Evolutionary conservation across 2,797 vertebrate species (phyloP), one percentile per base, ranked within the genome.

Genomic region (Sternarchorhynchus goeldii): DNA sequence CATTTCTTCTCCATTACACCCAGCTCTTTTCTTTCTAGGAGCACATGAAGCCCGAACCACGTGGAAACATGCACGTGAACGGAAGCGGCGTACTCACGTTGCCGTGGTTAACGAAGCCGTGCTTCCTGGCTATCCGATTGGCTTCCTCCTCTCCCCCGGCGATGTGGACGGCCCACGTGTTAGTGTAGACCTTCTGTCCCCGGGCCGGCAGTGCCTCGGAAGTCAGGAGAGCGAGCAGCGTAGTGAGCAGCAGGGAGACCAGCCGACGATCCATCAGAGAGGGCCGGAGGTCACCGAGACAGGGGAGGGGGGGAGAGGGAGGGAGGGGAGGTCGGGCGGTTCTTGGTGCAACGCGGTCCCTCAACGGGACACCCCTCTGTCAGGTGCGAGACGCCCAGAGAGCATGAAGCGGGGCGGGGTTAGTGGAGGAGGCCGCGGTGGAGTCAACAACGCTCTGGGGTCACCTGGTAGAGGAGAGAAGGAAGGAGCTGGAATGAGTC

Each of bases 111-210:
- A 96, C 85, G 88, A 98, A 99, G 34, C 95, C 95, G 83, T 99
- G 94, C 86, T 96, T 96, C 60, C 18, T 88, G 63, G 97, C 95
- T 75, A 99, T 86, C 31, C 73, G 85, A 60, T 95, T 90, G 2
- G 97, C 97, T 82, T 93, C 93, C 57, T 88, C 90, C 3, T 71
- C 90, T 79, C 97, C 97, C 1, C 94, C 93, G 0, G 93, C 86
- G 81, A 99, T 90, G n/a, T 92, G 93, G 87, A 98, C 96, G 0
- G 97, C 97, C 97, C 97, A 99, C 12, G 96, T 95, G 90, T 99
- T 98, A 86, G 95, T 98, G 91, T 95, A 98, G 86, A 99, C 81
- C 56, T 85, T 92, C 87, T 94, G 91, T 83, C 90, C 90, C 0
- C 84, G 76, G 68, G 90, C 90, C 21, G 93, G 90, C 73, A 63